Conservation (phyloP, 2,797 vertebrate species). For the Scyliorhinus canicula region DNA sequence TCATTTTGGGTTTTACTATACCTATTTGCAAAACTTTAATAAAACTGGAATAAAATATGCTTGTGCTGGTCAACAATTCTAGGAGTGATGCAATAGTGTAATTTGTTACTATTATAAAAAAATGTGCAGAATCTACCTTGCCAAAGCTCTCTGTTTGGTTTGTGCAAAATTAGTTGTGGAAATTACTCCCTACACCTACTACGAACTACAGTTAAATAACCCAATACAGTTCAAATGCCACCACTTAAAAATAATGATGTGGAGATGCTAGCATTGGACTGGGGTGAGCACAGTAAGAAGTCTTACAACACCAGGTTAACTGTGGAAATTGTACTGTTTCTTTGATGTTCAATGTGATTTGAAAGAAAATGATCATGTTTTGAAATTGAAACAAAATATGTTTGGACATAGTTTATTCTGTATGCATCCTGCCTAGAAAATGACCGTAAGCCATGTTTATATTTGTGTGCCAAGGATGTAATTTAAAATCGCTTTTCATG, state of each 20-base stretch:
- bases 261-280: no score
- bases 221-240: no score
- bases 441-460: background rate
- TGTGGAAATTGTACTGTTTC: background rate
- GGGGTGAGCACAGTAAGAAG: no score
- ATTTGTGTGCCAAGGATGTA: background rate
- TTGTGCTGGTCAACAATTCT: background rate
- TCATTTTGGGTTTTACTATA: background rate
- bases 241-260: no score
- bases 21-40: no score
- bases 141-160: background rate
- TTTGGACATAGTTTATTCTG: background rate
- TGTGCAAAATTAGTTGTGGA: background rate
- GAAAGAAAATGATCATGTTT: background rate
- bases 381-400: background rate
- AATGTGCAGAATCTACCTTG: background rate
- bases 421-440: background rate
- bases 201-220: no score
- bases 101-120: background rate
- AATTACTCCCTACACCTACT: no score
- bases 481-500: background rate
- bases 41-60: no score
- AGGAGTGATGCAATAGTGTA: background rate
- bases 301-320: no score
- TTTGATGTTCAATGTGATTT: background rate